A percentile compares a stretch with the other conserved stretches of the same genome.
These are phyloP conservation scores for Rambutsinella grinnellia DNA, from an alignment of 2,888 invertebrate genomes.

Conservation along the genomic window DNA sequence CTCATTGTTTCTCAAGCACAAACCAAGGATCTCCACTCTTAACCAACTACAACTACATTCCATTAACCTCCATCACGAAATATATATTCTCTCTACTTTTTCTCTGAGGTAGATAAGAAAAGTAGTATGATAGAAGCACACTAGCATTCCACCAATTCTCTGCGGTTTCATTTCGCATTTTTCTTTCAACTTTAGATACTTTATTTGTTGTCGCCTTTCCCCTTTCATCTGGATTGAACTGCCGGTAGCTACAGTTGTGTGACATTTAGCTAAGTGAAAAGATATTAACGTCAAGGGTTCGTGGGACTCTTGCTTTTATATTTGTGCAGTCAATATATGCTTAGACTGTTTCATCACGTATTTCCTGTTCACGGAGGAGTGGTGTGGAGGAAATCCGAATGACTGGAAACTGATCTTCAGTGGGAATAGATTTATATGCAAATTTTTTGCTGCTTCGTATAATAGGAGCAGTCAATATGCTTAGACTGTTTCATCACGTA, in stretches of 20 bases:
- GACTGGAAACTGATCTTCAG: no score
- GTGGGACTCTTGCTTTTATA: conserved; percentile 8
- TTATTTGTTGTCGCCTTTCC: background rate
- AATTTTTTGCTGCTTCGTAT: no score
- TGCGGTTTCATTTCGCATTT: background rate
- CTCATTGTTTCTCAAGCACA: conserved; percentile 6
- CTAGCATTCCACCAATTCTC: background rate
- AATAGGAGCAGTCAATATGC: no score
- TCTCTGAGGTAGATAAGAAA: conserved; percentile 8
- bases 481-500: background rate
- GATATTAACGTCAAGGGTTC: conserved; percentile 45
- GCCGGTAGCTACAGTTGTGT: conserved; percentile 15
- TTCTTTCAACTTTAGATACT: background rate
- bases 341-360: background rate
- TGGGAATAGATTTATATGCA: no score
- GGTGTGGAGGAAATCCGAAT: no score
- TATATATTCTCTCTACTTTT: conserved; percentile 26
- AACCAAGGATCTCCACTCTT: no score
- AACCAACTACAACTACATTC: conserved; percentile 23
- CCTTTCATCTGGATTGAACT: background rate
- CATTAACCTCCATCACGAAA: conserved; percentile 32
- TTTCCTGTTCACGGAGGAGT: no score
- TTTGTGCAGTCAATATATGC: no score
- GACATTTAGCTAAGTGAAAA: conserved; percentile 45
- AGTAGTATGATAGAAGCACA: background rate